Percentiles rank a stretch among this genome's conserved stretches.
Conservation (phyloP, 2,888 invertebrate genomes). For the Nowickia ferox region DNA sequence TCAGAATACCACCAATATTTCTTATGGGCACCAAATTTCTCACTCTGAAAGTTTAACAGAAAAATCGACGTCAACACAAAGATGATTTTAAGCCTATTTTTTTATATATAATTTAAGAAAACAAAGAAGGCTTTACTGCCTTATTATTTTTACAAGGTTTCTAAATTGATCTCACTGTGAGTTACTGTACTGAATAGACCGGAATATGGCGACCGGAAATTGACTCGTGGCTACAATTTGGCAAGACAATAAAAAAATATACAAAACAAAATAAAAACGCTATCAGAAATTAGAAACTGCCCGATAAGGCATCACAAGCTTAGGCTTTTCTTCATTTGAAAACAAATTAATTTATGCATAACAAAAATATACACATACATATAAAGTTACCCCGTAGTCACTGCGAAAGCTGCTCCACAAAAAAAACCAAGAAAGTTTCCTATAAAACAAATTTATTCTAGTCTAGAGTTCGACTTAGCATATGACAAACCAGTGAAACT, state of each 20-base stretch:
- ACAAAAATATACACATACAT: neutral
- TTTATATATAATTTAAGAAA: too few relatives aligned
- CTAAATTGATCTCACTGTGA: too few relatives aligned
- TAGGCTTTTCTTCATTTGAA: slow-evolving; percentile 17
- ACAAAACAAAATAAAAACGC: slow-evolving; percentile 11
- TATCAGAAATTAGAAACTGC: slow-evolving; percentile 51
- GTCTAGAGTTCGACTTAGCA: neutral
- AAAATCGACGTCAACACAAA: too few relatives aligned
- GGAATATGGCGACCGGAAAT: slow-evolving; percentile 43
- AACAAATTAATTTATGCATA: slow-evolving; percentile 61
- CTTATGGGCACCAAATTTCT: too few relatives aligned
- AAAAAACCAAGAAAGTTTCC: neutral
- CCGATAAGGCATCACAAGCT: slow-evolving; percentile 23
- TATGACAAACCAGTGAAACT: neutral
- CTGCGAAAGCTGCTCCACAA: neutral
- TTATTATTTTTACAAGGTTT: too few relatives aligned
- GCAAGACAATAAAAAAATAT: neutral
- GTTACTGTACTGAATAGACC: too few relatives aligned
- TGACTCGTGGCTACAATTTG: slow-evolving; percentile 60
- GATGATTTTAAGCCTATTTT: too few relatives aligned
- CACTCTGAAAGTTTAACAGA: too few relatives aligned
- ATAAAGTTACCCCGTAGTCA: neutral
- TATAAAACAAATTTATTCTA: slow-evolving; percentile 13
- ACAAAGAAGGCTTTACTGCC: too few relatives aligned
- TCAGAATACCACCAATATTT: too few relatives aligned